phyloP scores from a whole-genome alignment of 2,113 vertebrate species.

The Sisor rabdophorus region DNA sequence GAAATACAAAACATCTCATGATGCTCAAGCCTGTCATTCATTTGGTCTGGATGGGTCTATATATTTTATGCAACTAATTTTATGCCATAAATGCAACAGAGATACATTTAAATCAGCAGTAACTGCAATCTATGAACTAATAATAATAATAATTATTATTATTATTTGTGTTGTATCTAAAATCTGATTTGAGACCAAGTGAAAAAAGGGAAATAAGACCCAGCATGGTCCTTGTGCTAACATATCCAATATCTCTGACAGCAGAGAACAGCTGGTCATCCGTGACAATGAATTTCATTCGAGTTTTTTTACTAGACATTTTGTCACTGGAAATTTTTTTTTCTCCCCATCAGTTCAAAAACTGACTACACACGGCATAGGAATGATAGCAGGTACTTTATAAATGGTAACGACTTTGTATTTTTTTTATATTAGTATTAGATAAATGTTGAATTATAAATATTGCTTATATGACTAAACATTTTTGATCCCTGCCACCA shows the following conservation, averaged over 20 bases:
- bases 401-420: neutral
- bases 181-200: no score
- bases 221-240: neutral
- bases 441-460: neutral
- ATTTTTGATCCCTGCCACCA: no score
- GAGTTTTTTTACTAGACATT: neutral
- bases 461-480: no score
- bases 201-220: neutral
- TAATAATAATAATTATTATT: no score
- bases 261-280: neutral
- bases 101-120: neutral
- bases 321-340: neutral
- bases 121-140: neutral
- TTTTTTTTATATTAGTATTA: neutral
- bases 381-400: neutral
- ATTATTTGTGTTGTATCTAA: no score
- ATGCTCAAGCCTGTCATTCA: conserved; percentile 11
- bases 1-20: conserved; percentile 26
- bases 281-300: neutral
- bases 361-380: neutral
- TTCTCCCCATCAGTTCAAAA: neutral
- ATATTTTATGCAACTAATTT: neutral
- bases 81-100: neutral
- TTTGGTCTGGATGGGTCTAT: conserved; percentile 1
- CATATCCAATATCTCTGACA: neutral